Evolutionary conservation across 2,797 vertebrate species (phyloP).

Genomic region (Notolabrus celidotus): DNA sequence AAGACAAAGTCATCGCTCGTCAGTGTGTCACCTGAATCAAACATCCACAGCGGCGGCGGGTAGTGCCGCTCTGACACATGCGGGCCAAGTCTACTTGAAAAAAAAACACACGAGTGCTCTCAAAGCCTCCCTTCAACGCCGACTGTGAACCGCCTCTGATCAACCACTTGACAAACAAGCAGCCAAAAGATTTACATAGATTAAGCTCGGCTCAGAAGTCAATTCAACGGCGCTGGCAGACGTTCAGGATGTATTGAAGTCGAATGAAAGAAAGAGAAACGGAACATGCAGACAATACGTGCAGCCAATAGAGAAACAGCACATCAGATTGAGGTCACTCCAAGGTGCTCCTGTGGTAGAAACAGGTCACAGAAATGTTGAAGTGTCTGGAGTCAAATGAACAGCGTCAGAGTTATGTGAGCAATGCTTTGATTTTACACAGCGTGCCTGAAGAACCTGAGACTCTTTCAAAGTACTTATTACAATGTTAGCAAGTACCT

Average conservation of each 20-base stretch:
- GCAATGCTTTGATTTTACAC: conserved; percentile 43
- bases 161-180: conserved; percentile 67
- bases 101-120: conserved; percentile 30
- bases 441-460: conserved; percentile 45
- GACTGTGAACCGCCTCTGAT: conserved; percentile 71
- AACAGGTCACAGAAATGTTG: conserved; percentile 33
- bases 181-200: conserved; percentile 66
- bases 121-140: conserved; percentile 49
- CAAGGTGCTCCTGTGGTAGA: conserved; percentile 17
- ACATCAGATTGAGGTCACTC: conserved; percentile 30
- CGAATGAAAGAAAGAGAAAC: conserved; percentile 40
- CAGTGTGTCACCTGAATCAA: conserved; percentile 66
- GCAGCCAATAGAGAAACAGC: conserved; percentile 25
- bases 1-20: conserved; percentile 64
- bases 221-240: conserved; percentile 43
- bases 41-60: conserved; percentile 41
- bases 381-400: conserved; percentile 34
- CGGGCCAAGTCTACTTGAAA: conserved; percentile 44
- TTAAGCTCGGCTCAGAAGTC: conserved; percentile 64
- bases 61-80: conserved; percentile 21
- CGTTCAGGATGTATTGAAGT: conserved; percentile 41
- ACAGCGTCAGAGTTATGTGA: conserved; percentile 32
- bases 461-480: conserved; percentile 46
- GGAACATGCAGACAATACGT: background rate
- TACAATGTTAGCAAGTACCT: conserved; percentile 31